These are phyloP conservation scores for Microchrysa polita DNA, from an alignment of 2,888 invertebrate species.

Conservation along the genomic window DNA sequence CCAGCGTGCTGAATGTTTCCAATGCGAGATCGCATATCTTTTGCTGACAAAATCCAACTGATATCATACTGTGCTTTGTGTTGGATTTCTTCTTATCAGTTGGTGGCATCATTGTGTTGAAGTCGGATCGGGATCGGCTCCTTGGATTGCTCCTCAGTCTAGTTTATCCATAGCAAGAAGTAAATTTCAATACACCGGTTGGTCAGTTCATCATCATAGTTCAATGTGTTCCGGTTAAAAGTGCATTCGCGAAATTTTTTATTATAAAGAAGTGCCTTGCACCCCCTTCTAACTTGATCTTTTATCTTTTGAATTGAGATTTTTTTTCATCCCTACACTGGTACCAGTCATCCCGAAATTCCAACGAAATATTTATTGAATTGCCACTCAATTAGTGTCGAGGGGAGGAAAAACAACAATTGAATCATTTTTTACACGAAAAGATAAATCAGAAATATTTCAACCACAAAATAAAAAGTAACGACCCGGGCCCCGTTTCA, in stretches of 20 bases:
- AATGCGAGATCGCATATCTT: slow-evolving; percentile 4
- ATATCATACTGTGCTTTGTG: neutral
- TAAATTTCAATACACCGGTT: neutral
- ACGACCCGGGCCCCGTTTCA: neutral
- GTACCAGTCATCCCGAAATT: slow-evolving; percentile 5
- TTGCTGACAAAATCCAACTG: neutral
- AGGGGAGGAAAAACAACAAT: neutral
- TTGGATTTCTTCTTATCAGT: slow-evolving; percentile 21
- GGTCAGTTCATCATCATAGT: neutral
- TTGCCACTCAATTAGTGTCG: slow-evolving; percentile 19
- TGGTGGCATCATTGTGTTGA: slow-evolving; percentile 1
- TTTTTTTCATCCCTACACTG: neutral
- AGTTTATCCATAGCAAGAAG: neutral
- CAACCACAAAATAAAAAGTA: neutral
- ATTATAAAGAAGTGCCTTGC: neutral
- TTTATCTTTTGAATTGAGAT: neutral
- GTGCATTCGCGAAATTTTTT: neutral
- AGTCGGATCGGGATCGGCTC: slow-evolving; percentile 19
- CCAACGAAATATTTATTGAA: neutral
- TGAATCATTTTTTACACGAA: neutral
- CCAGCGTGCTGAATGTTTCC: neutral
- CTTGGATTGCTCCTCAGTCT: neutral
- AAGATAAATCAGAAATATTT: neutral
- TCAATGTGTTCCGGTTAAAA: neutral
- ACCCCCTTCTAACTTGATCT: neutral